phyloP scores from a whole-genome alignment of 2,113 vertebrate genomes.

The Etheostoma cragini region DNA sequence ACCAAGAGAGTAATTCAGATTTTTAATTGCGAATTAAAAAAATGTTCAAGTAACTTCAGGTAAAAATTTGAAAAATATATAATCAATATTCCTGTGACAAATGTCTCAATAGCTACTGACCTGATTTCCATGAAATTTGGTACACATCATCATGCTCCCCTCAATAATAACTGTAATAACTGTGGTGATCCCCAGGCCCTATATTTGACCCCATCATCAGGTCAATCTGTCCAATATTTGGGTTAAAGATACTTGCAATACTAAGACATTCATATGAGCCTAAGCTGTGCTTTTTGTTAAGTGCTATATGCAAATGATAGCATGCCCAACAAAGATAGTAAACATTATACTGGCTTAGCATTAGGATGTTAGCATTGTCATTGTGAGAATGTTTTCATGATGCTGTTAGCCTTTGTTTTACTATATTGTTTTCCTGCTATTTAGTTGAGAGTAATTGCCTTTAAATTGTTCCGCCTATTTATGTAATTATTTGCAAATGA shows the following conservation, averaged over 20 bases:
- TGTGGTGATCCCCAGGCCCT: neutral
- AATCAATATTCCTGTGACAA: neutral
- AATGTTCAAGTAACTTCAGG: neutral
- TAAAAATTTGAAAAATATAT: neutral
- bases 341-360: neutral
- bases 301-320: neutral
- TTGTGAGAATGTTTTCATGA: neutral
- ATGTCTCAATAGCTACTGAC: neutral
- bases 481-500: conserved; percentile 4
- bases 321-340: neutral
- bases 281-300: neutral
- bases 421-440: neutral
- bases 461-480: conserved; percentile 13
- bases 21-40: neutral
- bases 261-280: neutral
- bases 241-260: neutral
- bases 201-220: neutral
- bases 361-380: neutral
- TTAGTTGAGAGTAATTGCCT: conserved; percentile 10
- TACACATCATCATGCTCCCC: neutral
- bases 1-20: neutral
- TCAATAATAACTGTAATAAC: neutral
- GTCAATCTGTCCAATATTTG: neutral
- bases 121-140: neutral
- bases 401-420: neutral